Evolutionary conservation across 1,140 invertebrate species (phyloP).

Genomic region (Bombus difficillimus): DNA sequence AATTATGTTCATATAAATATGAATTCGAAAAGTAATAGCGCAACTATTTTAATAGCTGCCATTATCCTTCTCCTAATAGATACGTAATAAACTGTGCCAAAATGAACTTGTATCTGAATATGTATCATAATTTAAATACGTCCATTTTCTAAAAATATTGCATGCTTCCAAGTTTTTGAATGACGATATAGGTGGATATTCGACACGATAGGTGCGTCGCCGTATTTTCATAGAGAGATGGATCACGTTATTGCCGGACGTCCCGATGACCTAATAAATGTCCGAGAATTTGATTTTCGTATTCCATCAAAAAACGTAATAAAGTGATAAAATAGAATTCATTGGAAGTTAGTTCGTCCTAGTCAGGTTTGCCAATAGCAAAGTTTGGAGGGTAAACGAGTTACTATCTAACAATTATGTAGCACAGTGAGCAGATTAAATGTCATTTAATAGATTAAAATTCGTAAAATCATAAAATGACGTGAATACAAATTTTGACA

Average conservation of each 20-base stretch:
- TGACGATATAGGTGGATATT: background rate
- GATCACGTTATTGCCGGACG: constrained; percentile 10
- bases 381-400: background rate
- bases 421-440: background rate
- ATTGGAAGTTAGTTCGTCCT: background rate
- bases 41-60: no score
- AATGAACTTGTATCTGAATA: background rate
- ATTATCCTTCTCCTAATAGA: background rate
- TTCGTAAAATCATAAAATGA: no score
- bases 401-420: no score
- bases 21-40: no score
- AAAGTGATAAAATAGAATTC: background rate
- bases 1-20: no score
- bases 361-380: background rate
- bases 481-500: background rate
- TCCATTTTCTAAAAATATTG: background rate
- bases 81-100: background rate
- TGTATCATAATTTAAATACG: background rate
- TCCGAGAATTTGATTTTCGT: background rate
- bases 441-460: background rate
- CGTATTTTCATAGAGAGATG: background rate
- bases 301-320: background rate
- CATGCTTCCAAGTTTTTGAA: background rate
- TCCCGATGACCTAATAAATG: constrained; percentile 29
- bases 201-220: background rate